Evolutionary conservation across 2,888 invertebrate species (phyloP).

Genomic region (Drosophila melanosoma): DNA sequence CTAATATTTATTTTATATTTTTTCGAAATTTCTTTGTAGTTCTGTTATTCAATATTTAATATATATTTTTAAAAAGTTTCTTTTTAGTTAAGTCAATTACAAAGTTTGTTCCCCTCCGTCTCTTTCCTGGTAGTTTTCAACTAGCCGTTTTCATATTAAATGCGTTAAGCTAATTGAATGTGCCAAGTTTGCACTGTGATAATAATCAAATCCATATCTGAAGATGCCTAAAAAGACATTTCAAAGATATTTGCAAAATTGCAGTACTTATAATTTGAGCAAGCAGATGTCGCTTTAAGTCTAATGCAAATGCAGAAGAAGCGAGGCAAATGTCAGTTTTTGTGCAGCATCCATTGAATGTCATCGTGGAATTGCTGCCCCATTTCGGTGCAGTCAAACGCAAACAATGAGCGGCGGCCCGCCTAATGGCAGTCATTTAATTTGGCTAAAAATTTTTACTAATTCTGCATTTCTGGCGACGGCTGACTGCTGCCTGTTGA

Average conservation of each 20-base stretch:
- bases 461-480: conserved; percentile 50
- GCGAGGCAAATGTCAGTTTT: background rate
- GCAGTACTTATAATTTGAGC: background rate
- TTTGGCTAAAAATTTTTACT: conserved; percentile 70
- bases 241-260: background rate
- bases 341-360: conserved; percentile 20
- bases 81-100: background rate
- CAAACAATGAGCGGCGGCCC: conserved; percentile 54
- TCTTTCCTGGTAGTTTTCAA: rapidly evolving
- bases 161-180: background rate
- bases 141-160: background rate
- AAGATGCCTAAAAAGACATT: background rate
- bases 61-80: rapidly evolving
- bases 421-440: conserved; percentile 67
- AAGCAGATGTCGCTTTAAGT: background rate
- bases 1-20: no score
- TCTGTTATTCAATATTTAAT: background rate
- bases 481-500: conserved; percentile 26
- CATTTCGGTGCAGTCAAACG: conserved; percentile 56
- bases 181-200: background rate
- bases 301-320: background rate
- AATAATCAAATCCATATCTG: no score
- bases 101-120: background rate
- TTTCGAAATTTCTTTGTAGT: no score
- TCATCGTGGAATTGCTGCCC: conserved; percentile 39